A percentile compares a stretch with the other conserved stretches of the same genome.
Evolutionary conservation across 2,888 invertebrate genomes (phyloP).

Genomic region (Torymus auratus): DNA sequence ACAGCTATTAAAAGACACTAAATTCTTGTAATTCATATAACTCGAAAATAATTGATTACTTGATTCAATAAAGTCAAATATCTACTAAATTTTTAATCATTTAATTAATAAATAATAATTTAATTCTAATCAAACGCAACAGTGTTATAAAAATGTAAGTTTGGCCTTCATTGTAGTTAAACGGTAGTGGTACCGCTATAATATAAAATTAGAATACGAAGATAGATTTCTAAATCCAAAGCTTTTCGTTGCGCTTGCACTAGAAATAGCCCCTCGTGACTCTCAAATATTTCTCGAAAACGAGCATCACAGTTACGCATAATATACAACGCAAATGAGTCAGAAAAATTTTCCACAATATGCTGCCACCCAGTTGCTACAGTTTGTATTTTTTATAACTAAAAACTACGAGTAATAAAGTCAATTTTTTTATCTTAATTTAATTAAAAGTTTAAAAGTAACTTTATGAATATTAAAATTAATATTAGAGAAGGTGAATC

Average conservation of each 20-base stretch:
- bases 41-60: too few species aligned
- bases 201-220: constrained; percentile 53
- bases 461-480: too few species aligned
- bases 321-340: constrained; percentile 18
- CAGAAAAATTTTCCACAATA: constrained; percentile 17
- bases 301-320: constrained; percentile 15
- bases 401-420: neutral
- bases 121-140: too few species aligned
- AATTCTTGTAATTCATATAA: too few species aligned
- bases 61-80: too few species aligned
- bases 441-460: too few species aligned
- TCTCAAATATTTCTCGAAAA: constrained; percentile 48
- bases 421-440: too few species aligned
- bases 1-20: too few species aligned
- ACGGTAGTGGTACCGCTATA: neutral
- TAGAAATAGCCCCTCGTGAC: constrained; percentile 54
- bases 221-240: constrained; percentile 56
- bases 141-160: too few species aligned
- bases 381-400: neutral
- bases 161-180: constrained; percentile 28
- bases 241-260: constrained; percentile 33
- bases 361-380: neutral
- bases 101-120: too few species aligned
- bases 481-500: too few species aligned
- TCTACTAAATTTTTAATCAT: too few species aligned